Conservation (phyloP, 2,888 invertebrate genomes). For the Rhamnusium bicolor region DNA sequence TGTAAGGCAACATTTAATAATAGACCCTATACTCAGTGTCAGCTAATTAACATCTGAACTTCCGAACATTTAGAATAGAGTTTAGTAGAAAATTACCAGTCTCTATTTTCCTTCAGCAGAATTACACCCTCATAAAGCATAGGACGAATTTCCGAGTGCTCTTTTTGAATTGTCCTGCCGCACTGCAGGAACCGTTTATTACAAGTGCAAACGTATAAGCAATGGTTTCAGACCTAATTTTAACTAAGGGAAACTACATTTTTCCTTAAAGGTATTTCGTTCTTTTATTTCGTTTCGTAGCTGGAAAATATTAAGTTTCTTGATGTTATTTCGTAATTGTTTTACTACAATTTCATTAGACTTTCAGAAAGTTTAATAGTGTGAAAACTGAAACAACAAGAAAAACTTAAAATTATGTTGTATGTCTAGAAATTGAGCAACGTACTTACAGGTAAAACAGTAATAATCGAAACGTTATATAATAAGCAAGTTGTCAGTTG, state of each 20-base stretch:
- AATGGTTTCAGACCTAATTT: constrained; percentile 12
- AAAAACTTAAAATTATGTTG: too few relatives aligned
- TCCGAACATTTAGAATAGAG: background rate
- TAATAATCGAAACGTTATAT: too few relatives aligned
- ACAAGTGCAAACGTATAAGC: constrained; percentile 17
- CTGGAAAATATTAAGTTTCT: background rate
- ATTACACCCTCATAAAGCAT: background rate
- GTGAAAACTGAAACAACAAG: background rate
- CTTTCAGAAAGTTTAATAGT: background rate
- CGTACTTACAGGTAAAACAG: too few relatives aligned
- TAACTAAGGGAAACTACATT: constrained; percentile 19
- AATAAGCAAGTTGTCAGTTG: too few relatives aligned
- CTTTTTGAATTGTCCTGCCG: background rate
- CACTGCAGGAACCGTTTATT: constrained; percentile 24
- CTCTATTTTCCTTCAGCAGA: background rate
- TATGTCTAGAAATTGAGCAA: too few relatives aligned
- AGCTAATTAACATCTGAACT: background rate
- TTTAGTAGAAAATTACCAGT: background rate
- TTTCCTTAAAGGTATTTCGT: background rate
- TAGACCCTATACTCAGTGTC: background rate
- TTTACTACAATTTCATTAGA: background rate
- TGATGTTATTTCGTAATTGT: background rate
- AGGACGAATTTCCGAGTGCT: background rate
- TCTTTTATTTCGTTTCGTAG: background rate
- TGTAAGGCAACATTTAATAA: background rate